phyloP scores from a whole-genome alignment of 2,888 invertebrate genomes.

The Orchesella flavescens region DNA sequence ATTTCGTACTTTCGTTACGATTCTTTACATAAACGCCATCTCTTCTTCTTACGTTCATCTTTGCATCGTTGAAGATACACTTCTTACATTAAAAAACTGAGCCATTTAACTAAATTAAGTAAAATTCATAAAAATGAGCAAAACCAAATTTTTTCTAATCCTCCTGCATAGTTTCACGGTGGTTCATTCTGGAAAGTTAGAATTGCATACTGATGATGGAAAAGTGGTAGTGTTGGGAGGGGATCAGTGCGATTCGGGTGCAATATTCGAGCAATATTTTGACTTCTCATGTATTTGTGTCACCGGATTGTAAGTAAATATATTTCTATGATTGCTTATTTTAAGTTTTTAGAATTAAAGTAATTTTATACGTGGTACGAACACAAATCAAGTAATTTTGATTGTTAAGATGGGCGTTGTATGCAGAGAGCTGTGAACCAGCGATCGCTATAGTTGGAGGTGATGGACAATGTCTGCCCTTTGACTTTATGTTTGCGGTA shows the following conservation, averaged over 20 bases:
- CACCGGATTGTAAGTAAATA: slow-evolving; percentile 50
- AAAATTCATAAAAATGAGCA: no score
- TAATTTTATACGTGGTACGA: not conserved
- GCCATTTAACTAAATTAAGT: no score
- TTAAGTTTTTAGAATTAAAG: no score
- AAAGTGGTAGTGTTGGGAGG: slow-evolving; percentile 26
- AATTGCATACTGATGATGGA: slow-evolving; percentile 17
- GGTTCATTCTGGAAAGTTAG: slow-evolving; percentile 8
- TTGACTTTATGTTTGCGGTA: slow-evolving; percentile 26
- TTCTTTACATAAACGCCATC: no score
- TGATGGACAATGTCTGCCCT: slow-evolving; percentile 36
- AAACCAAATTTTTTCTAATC: no score
- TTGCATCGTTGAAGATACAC: no score
- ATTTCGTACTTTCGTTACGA: no score
- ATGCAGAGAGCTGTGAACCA: slow-evolving; percentile 24
- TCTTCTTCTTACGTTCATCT: no score
- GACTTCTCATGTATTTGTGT: slow-evolving; percentile 43
- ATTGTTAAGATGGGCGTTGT: slow-evolving; percentile 54
- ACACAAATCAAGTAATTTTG: not conserved
- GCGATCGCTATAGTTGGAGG: slow-evolving; percentile 32
- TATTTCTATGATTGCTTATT: no score
- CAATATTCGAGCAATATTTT: not conserved
- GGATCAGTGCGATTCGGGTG: slow-evolving; percentile 44
- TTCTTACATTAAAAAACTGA: no score
- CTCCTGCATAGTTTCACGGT: not conserved